These are phyloP conservation scores for Globia sparganii DNA, from an alignment of 2,888 invertebrate genomes.

Conservation along the genomic window DNA sequence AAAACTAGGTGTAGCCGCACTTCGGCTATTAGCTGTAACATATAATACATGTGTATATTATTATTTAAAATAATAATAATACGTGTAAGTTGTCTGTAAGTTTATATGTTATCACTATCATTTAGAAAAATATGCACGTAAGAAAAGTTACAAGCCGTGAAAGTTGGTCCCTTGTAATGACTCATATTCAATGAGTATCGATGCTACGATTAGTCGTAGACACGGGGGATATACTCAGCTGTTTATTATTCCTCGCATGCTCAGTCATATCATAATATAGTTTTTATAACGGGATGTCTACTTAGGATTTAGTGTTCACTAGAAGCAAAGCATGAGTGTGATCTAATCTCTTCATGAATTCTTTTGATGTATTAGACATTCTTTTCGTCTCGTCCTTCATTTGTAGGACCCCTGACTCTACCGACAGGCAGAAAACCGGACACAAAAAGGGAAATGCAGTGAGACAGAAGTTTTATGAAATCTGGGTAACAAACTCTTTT, in stretches of 20 bases:
- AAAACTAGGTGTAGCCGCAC: no score
- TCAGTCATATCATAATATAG: slow-evolving; percentile 22
- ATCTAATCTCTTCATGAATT: background rate
- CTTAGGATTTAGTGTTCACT: slow-evolving; percentile 3
- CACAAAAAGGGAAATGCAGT: background rate
- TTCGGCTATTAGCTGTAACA: no score
- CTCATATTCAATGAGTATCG: slow-evolving; percentile 31
- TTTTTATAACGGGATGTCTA: slow-evolving; percentile 32
- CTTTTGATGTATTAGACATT: background rate
- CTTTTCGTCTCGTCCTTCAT: background rate
- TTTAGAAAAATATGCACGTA: background rate
- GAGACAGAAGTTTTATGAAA: background rate
- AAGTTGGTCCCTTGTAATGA: slow-evolving; percentile 29
- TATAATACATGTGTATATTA: background rate
- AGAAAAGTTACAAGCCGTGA: slow-evolving; percentile 1
- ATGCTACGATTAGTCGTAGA: slow-evolving; percentile 23
- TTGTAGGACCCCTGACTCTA: background rate
- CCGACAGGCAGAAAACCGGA: background rate
- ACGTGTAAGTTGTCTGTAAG: no score
- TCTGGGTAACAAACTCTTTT: background rate
- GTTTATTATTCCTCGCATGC: slow-evolving; percentile 31
- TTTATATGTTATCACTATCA: background rate
- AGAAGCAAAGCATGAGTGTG: background rate
- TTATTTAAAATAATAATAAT: no score
- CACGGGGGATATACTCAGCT: slow-evolving; percentile 22